These are phyloP conservation scores for Pseudomyrmex concolor DNA, from an alignment of 1,140 invertebrate species.

Conservation along the genomic window DNA sequence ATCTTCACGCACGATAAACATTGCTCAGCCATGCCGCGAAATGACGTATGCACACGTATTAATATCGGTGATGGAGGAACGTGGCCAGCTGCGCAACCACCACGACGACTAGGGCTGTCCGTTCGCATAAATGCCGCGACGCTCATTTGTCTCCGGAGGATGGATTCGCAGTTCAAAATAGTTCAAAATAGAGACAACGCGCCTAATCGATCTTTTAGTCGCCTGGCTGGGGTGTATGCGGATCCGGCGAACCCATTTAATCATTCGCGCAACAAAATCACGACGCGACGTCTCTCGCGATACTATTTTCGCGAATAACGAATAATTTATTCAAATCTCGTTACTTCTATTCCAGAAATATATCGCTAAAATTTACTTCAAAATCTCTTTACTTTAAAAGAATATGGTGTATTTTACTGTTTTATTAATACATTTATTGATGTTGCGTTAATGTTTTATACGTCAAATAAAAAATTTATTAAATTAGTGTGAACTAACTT, in stretches of 20 bases:
- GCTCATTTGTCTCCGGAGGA: slow-evolving; percentile 81
- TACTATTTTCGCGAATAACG: not conserved
- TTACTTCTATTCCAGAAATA: not conserved
- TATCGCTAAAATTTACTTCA: too few relatives aligned
- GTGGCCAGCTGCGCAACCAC: slow-evolving; percentile 79
- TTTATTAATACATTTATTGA: not conserved
- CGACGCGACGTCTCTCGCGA: not conserved
- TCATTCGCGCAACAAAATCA: slow-evolving; percentile 23
- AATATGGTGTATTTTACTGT: not conserved
- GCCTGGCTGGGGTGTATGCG: slow-evolving; percentile 50
- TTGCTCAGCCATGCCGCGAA: slow-evolving; percentile 76
- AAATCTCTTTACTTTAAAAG: slow-evolving; percentile 1
- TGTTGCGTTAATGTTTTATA: not conserved
- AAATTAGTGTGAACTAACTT: too few relatives aligned
- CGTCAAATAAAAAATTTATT: not conserved
- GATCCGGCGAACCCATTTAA: slow-evolving; percentile 29
- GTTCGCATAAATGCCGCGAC: slow-evolving; percentile 77
- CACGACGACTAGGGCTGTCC: slow-evolving; percentile 38
- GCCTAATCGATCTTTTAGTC: slow-evolving; percentile 78
- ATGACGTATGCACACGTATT: slow-evolving; percentile 81
- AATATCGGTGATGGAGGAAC: slow-evolving; percentile 80
- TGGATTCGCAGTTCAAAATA: slow-evolving; percentile 80
- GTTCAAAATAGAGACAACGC: slow-evolving; percentile 78
- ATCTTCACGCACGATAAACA: slow-evolving; percentile 81
- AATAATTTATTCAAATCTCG: slow-evolving; percentile 7